Evolutionary conservation across 64 coral and sea anemone species (phyloP).

Genomic region (Platygyra sinensis): DNA sequence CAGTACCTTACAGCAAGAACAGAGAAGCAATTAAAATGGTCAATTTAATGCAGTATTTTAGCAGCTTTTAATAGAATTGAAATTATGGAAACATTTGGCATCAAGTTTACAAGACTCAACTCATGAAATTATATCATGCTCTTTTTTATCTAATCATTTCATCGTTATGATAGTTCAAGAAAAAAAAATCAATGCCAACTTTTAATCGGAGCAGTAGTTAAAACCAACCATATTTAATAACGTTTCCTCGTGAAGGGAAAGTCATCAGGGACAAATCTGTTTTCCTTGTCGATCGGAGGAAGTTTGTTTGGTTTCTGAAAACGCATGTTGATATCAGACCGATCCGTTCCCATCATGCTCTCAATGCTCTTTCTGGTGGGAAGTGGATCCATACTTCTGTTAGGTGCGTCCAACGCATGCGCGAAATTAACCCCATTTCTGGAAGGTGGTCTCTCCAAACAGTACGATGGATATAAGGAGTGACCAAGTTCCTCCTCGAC

Average conservation of each 20-base stretch:
- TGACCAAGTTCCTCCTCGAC: constrained; percentile 6
- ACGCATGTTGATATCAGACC: not conserved
- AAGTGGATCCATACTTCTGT: constrained; percentile 18
- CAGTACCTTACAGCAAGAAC: too few species aligned
- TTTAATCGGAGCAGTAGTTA: not conserved
- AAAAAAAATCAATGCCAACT: not conserved
- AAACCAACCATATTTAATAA: not conserved
- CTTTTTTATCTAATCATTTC: too few species aligned
- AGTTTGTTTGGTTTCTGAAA: constrained; percentile 26
- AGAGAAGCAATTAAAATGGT: not conserved
- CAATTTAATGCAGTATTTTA: not conserved
- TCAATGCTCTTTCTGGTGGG: constrained; percentile 14
- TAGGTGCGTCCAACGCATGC: not conserved
- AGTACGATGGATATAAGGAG: constrained; percentile 3
- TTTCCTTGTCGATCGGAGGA: constrained; percentile 42
- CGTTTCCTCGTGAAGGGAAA: not conserved
- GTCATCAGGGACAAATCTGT: not conserved
- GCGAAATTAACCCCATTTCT: constrained; percentile 21
- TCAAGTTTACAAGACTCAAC: not conserved
- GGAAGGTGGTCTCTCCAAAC: constrained; percentile 9
- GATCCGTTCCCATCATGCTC: not conserved
- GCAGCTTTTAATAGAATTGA: not conserved
- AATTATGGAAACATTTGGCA: not conserved
- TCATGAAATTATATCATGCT: too few species aligned
- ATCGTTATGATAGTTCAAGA: not conserved